phyloP scores from a whole-genome alignment of 2,888 invertebrate species.

The Phrixothrix hirtus region DNA sequence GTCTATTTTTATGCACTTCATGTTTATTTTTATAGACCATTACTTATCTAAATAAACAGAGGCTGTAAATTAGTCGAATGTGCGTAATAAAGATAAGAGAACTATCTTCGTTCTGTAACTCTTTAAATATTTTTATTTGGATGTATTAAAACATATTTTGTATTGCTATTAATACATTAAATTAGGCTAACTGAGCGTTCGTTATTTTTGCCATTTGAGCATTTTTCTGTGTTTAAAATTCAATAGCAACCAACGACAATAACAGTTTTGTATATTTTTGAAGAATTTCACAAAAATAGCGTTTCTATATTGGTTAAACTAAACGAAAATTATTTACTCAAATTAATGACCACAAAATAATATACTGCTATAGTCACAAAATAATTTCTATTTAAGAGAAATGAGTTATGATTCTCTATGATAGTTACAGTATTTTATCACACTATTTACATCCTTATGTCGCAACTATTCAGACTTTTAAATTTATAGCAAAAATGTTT shows the following conservation, averaged over 20 bases:
- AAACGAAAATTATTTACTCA: neutral
- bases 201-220: neutral
- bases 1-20: slow-evolving; percentile 17
- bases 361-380: too few species aligned
- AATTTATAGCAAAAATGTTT: too few species aligned
- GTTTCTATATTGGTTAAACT: neutral
- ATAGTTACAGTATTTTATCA: too few species aligned
- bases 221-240: too few species aligned
- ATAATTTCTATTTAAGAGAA: too few species aligned
- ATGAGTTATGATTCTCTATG: too few species aligned
- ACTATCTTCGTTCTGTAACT: slow-evolving; percentile 7
- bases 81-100: slow-evolving; percentile 23
- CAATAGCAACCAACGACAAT: too few species aligned
- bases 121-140: slow-evolving; percentile 8
- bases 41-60: slow-evolving; percentile 19
- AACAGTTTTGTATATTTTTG: neutral
- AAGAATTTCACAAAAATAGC: neutral
- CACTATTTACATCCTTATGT: too few species aligned
- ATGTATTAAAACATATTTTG: neutral
- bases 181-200: neutral
- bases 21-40: slow-evolving; percentile 19
- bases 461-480: too few species aligned
- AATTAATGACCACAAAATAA: too few species aligned
- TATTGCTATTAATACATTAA: neutral
- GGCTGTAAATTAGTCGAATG: slow-evolving; percentile 21